A percentile compares a stretch with the other conserved stretches of the same genome.
These are phyloP conservation scores for Chiloscyllium plagiosum DNA, from an alignment of 2,113 vertebrate species.

Conservation along the genomic window DNA sequence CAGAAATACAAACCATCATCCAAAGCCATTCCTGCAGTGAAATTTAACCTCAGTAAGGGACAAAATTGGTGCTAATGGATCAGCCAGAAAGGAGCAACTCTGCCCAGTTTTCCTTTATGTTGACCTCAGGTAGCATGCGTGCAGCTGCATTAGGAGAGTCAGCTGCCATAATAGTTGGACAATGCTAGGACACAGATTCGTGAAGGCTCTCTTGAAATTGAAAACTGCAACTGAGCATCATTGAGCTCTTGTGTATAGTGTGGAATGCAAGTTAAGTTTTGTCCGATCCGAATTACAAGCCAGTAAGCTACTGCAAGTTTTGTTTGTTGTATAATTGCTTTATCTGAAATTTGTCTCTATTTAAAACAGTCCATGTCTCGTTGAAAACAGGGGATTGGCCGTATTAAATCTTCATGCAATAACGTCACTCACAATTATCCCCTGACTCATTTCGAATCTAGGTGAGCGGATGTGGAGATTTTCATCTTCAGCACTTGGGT, in stretches of 20 bases:
- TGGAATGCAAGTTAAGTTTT: neutral
- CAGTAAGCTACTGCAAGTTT: neutral
- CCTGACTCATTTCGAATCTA: neutral
- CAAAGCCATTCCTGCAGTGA: too few species aligned
- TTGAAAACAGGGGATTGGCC: neutral
- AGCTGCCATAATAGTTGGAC: too few species aligned
- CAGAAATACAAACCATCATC: too few species aligned
- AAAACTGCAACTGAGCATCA: neutral
- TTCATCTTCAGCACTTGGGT: neutral
- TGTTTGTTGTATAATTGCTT: neutral
- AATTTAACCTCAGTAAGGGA: too few species aligned
- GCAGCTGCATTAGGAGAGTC: too few species aligned
- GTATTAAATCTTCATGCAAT: neutral
- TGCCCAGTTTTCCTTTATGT: too few species aligned
- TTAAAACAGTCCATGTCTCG: neutral
- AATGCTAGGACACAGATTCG: neutral
- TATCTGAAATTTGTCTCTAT: neutral
- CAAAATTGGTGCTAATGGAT: too few species aligned
- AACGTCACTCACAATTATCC: neutral
- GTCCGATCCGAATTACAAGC: neutral
- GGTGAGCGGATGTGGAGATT: neutral
- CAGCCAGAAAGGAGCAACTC: too few species aligned
- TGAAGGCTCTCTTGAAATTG: neutral
- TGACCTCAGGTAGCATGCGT: too few species aligned
- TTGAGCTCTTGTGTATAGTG: neutral